Evolutionary conservation across 2,888 invertebrate genomes (phyloP), one percentile per base, ranked within the genome.

Genomic region (Lacanobia oleracea): DNA sequence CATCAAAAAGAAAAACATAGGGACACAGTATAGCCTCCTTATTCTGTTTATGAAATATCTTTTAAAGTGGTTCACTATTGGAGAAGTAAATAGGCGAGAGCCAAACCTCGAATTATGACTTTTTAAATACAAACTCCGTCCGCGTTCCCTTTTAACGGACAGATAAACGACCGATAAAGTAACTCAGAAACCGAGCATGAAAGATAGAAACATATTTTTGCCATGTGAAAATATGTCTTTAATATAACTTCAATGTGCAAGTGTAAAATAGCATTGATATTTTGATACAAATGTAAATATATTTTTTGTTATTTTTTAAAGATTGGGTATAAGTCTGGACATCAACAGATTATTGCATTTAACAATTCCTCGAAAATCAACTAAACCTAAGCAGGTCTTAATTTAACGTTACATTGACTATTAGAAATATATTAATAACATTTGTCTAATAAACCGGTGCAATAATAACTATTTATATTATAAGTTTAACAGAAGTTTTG

Each of bases 371-470:
- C 50, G 37, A 23, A 73, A 77, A 51, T 37, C 14, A 77, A 67
- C 53, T 64, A 67, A 73, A 68, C 59, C 64, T 79, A 80, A 53
- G 40, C 16, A 70, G 53, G 21, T 51, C 53, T 64, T 79, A 80
- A 59, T 67, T 61, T 61, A 56, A 68, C 2, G 40, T 51, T 72
- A 69, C 16, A 43, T 60, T 67, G 50, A 71, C 56, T 71, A 62
- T 48, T 67, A 12, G 40, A 81, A 65, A 69, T 81, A 75, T 69
- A 67, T 63, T 67, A 65, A 16, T 69, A 81, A 71, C 57, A 70
- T 72, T 71, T 78, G 48, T 73, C 70, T 75, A 74, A 66, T 77
- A 64, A 66, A 72, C 45, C n/a, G 67, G 72, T 81, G 75, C 67
- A 72, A 59, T 79, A 61, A 56, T 64, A 61, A 37, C 14, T 60